These are phyloP conservation scores for Schizopygopsis pylzovi DNA, from an alignment of 2,797 vertebrate species.

Conservation along the genomic window DNA sequence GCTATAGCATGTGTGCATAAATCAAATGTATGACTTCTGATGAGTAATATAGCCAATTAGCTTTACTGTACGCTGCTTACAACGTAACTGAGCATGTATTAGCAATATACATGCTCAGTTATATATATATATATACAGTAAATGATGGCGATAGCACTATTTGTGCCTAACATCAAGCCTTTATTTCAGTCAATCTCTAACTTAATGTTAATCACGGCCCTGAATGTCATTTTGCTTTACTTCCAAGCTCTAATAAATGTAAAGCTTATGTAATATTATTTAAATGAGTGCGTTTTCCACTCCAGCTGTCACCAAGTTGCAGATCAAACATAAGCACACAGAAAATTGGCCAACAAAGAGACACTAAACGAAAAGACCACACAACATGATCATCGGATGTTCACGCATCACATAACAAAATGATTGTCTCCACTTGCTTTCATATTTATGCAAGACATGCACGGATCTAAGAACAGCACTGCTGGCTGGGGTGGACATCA, in stretches of 20 bases:
- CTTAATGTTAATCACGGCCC: neutral
- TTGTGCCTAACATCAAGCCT: neutral
- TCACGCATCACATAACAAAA: conserved; percentile 27
- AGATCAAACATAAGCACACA: neutral
- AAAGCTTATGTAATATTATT: conserved; percentile 18
- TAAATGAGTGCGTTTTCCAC: neutral
- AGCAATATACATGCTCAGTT: too few species aligned
- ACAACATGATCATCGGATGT: conserved; percentile 22
- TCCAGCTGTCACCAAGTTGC: neutral
- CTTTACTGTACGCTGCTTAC: neutral
- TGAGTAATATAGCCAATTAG: neutral
- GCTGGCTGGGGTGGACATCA: neutral
- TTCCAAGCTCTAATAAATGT: conserved; percentile 4
- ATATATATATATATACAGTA: too few species aligned
- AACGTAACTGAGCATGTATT: neutral
- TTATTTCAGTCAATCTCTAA: neutral
- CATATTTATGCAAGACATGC: conserved; percentile 16
- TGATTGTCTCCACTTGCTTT: neutral
- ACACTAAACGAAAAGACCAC: conserved; percentile 13
- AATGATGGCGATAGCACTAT: too few species aligned
- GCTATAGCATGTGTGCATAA: neutral
- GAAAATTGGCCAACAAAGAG: conserved; percentile 26
- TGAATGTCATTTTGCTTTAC: neutral
- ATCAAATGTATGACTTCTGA: neutral
- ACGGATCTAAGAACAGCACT: neutral